Base-by-base conservation (phyloP, 2,888 invertebrate species). In the Acrobasis repandana region DNA sequence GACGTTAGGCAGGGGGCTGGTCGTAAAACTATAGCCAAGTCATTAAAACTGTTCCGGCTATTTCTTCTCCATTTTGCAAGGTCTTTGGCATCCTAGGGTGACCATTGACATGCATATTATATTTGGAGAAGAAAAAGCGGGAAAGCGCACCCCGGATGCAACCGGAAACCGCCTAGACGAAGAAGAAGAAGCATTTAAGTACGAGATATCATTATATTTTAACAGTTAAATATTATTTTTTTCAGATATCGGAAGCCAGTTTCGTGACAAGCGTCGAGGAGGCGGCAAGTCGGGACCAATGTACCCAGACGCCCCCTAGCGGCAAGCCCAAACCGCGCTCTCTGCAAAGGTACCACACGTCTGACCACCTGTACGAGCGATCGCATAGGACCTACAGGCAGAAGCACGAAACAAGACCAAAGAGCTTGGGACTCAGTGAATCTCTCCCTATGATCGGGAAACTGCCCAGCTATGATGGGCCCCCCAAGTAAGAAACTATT, bases 331-430 rank as follows among this genome's bases (percentile, higher is more conserved):
- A 86, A 66, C 93, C 93, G 64, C 83, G 90, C 68, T 87, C 87
- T 62, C 86, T 94, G 63, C 93, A 93, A 82, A 85, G 93, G 79
- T 91, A 93, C 76, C 87, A 93, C 80, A 94, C 94, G 15, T 86
- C 90, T 51, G 94, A 94, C 86, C 83, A 92, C 79, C 72, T 88
- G 68, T 85, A 83, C 81, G 88, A 86, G 72, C 65, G 83, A 61
- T 70, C 80, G 69, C 74, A 61, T 79, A 83, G 74, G 77, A 79
- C 80, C 48, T 72, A 78, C 68, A 75, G 83, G 59, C 67, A 72
- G 66, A 84, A 79, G 71, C 76, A 79, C 73, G 86, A 86, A 58
- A 66, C 67, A 51, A 68, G 88, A 63, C 86, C 87, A 43, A 88
- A 86, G 75, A 85, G 85, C 66, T 71, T 91, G 65, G 90, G 85